Conservation (phyloP, 2,888 invertebrate species). For the Cheilosia vernalis region DNA sequence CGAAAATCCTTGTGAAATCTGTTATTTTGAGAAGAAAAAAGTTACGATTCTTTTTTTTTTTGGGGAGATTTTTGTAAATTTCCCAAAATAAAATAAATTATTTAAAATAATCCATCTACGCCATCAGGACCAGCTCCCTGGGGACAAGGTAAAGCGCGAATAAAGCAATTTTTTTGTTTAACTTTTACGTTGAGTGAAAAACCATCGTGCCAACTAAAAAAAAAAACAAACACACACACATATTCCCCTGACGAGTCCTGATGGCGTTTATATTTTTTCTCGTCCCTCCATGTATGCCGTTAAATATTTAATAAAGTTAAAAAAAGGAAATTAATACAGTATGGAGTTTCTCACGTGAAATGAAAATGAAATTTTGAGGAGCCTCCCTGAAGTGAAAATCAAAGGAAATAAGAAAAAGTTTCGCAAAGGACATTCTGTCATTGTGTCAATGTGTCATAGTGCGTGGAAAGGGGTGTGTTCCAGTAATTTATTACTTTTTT, state of each 20-base stretch:
- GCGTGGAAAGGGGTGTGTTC: slow-evolving; percentile 65
- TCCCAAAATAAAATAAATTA: slow-evolving; percentile 11
- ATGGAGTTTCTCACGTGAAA: slow-evolving; percentile 21
- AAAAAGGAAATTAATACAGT: slow-evolving; percentile 41
- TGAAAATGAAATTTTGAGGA: slow-evolving; percentile 20
- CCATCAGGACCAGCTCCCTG: slow-evolving; percentile 53
- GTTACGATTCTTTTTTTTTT: not conserved
- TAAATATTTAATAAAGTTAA: slow-evolving; percentile 59
- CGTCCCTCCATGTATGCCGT: slow-evolving; percentile 10
- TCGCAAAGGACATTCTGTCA: slow-evolving; percentile 57
- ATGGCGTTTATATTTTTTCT: slow-evolving; percentile 43
- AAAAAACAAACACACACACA: slow-evolving; percentile 6
- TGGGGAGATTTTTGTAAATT: not conserved
- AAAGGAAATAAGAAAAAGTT: slow-evolving; percentile 14
- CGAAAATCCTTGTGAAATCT: not conserved
- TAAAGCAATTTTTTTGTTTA: slow-evolving; percentile 4
- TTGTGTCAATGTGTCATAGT: slow-evolving; percentile 54
- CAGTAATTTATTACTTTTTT: slow-evolving; percentile 55
- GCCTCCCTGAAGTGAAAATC: slow-evolving; percentile 42
- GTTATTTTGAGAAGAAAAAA: not conserved
- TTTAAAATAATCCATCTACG: slow-evolving; percentile 47
- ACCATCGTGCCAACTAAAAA: slow-evolving; percentile 17
- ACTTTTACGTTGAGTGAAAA: slow-evolving; percentile 30
- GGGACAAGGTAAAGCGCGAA: slow-evolving; percentile 31
- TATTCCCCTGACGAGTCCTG: slow-evolving; percentile 63